phyloP scores from a whole-genome alignment of 2,113 vertebrate species.

The Gymnocephalus cernua region DNA sequence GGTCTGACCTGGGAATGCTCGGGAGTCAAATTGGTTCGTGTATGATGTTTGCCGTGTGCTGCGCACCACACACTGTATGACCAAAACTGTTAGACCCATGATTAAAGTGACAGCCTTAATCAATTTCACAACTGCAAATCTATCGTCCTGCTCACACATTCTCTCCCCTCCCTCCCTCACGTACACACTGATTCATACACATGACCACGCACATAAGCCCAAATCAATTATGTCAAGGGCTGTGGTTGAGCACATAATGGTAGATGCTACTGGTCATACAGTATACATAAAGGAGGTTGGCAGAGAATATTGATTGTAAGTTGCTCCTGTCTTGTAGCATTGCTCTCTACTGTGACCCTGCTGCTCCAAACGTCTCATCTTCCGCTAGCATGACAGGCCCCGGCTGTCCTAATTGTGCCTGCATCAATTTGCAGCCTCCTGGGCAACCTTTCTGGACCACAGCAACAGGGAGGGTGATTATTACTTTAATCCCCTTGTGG shows the following conservation, averaged over 20 bases:
- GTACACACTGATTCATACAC: conserved; percentile 26
- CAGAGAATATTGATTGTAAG: conserved; percentile 71
- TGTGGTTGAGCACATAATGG: conserved; percentile 40
- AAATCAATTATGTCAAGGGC: conserved; percentile 66
- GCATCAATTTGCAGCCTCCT: conserved; percentile 66
- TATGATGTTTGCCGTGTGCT: too few relatives aligned
- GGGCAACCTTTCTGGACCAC: conserved; percentile 53
- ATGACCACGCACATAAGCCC: conserved; percentile 41
- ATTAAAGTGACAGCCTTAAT: conserved; percentile 20
- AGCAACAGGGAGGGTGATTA: conserved; percentile 58
- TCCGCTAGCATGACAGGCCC: conserved; percentile 54
- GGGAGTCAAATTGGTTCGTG: too few relatives aligned
- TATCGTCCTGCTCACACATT: not conserved
- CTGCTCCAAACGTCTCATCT: conserved; percentile 65
- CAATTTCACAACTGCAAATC: conserved; percentile 23
- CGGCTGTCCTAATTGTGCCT: conserved; percentile 56
- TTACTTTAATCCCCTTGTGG: conserved; percentile 58
- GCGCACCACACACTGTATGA: too few relatives aligned
- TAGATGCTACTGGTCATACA: conserved; percentile 59
- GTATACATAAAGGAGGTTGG: conserved; percentile 62
- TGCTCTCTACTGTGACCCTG: conserved; percentile 48
- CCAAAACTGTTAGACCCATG: too few relatives aligned
- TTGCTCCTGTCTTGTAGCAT: conserved; percentile 55
- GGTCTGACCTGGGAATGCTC: too few relatives aligned
- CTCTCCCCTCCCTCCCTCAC: not conserved